Base-by-base conservation (phyloP, 1,140 invertebrate species). In the Cepaea nemoralis region DNA sequence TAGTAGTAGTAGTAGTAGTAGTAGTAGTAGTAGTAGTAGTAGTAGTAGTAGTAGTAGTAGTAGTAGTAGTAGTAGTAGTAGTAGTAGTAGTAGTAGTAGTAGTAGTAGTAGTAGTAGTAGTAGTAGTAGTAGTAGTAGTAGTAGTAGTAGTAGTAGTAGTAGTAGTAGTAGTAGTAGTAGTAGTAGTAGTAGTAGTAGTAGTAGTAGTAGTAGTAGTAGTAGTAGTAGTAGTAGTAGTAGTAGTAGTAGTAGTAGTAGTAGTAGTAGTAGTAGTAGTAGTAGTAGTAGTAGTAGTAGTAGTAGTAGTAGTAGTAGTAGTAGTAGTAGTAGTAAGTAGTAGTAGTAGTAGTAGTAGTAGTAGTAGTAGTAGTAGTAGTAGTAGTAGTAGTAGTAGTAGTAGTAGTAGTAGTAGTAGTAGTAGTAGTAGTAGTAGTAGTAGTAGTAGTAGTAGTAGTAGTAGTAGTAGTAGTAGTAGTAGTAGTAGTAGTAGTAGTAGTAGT, bases 271-370 rank as follows among this genome's bases (percentile, higher is more conserved):
- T 81, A 76, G 69, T 77, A 81, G 79, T 81, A 81, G 79, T 81
- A 81, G 79, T 74, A 81, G 79, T 66, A 81, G 79, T 81, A 81
- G 79, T 81, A 81, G 79, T 81, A 81, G 79, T 77, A 81, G 79
- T 81, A 81, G 79, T 81, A 81, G 79, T 81, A 81, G 69, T 81
- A 81, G 79, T 77, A 74, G 79, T 77, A 81, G 79, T 76, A 74
- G 79, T n/a, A n/a, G n/a, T n/a, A n/a, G n/a, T n/a, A n/a, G n/a
- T n/a, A n/a, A n/a, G n/a, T n/a, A n/a, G n/a, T 76, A 81, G 70
- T 81, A 81, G 79, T 81, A 74, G 79, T 81, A 81, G 79, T 81
- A 35, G 79, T 81, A 81, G 79, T 77, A 77, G 78, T 77, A 80
- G 69, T 76, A 80, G 78, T 69, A 77, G 76, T 77, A 77, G 48